phyloP scores from a whole-genome alignment of 1,140 invertebrate genomes.

The Drosophila leontia region DNA sequence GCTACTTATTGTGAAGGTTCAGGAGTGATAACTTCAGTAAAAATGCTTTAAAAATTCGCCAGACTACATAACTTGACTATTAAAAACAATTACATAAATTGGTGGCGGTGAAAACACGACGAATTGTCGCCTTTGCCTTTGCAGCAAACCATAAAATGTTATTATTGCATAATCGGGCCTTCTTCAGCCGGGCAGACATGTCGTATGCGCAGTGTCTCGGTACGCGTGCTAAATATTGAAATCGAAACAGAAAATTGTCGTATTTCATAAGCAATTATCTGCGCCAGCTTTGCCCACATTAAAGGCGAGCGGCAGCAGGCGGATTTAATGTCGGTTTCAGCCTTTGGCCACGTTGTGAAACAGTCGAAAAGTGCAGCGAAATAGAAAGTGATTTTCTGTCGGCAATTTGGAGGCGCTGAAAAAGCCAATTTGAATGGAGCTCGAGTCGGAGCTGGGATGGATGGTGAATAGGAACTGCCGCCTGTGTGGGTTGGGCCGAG shows the following conservation, averaged over 20 bases:
- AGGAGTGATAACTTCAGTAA: neutral
- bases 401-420: conserved; percentile 72
- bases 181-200: conserved; percentile 16
- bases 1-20: neutral
- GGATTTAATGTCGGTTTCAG: conserved; percentile 33
- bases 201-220: conserved; percentile 69
- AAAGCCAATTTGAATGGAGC: conserved; percentile 65
- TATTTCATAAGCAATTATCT: conserved; percentile 77
- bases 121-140: conserved; percentile 34
- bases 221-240: conserved; percentile 67
- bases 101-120: conserved; percentile 36
- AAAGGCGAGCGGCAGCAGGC: conserved; percentile 23
- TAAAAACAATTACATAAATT: conserved; percentile 40
- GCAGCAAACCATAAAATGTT: conserved; percentile 17
- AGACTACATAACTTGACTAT: conserved; percentile 1
- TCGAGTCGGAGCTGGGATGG: conserved; percentile 31
- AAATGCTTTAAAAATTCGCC: neutral
- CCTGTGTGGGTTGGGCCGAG: conserved; percentile 23
- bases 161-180: conserved; percentile 43
- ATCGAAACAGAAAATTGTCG: conserved; percentile 56
- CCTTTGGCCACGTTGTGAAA: conserved; percentile 40
- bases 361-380: conserved; percentile 59
- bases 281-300: conserved; percentile 63
- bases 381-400: conserved; percentile 79
- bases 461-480: conserved; percentile 24